Evolutionary conservation across 2,797 vertebrate genomes (phyloP).

Genomic region (Cheirogaleus major): DNA sequence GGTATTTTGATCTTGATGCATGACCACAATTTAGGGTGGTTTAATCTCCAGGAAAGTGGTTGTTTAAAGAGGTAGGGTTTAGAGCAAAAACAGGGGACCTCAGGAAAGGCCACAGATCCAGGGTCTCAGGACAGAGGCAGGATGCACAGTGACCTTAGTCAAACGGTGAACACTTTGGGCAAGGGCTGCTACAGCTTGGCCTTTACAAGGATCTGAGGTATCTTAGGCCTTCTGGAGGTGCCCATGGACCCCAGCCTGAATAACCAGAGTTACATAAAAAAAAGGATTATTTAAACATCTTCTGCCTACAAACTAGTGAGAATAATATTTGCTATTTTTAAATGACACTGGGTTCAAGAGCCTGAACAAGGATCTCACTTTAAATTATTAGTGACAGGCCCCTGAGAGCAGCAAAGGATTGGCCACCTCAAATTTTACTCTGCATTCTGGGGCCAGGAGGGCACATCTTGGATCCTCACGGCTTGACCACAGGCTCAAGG

Average conservation of each 20-base stretch:
- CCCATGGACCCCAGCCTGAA: neutral
- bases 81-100: neutral
- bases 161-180: neutral
- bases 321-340: neutral
- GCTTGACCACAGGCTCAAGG: neutral
- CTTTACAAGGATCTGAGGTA: neutral
- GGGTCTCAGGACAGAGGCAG: neutral
- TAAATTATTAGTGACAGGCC: constrained; percentile 35
- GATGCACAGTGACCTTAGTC: neutral
- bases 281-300: neutral
- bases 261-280: neutral
- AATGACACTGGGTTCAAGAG: constrained; percentile 1
- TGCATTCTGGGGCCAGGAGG: neutral
- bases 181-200: neutral
- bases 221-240: neutral
- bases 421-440: neutral
- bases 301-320: neutral
- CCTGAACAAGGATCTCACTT: neutral
- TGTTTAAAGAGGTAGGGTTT: neutral
- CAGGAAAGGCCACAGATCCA: neutral
- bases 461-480: neutral
- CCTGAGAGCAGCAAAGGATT: neutral
- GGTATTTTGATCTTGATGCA: constrained; percentile 48
- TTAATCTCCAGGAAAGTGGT: constrained; percentile 20
- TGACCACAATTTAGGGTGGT: constrained; percentile 2